Evolutionary conservation across 2,888 invertebrate species (phyloP).

Genomic region (Zhuqinia jingwanae): DNA sequence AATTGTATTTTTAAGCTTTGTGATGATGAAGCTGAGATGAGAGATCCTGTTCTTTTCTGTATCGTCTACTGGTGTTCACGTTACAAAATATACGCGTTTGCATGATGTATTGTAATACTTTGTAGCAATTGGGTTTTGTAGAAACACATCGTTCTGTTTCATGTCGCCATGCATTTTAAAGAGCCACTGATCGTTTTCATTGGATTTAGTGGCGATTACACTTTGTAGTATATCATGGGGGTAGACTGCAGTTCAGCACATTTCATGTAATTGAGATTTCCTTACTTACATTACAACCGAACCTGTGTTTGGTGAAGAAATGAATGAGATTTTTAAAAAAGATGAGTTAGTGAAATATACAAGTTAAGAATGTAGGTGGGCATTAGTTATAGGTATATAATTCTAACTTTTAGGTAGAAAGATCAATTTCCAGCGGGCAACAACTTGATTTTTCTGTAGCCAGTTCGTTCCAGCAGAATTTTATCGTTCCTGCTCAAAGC

Average conservation of each 20-base stretch:
- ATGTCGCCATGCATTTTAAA: conserved; percentile 39
- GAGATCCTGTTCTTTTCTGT: neutral
- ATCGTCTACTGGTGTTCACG: conserved; percentile 20
- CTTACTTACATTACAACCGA: neutral
- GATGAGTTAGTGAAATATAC: too few species aligned
- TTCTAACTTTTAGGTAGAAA: too few species aligned
- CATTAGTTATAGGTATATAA: too few species aligned
- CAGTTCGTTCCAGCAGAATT: too few species aligned
- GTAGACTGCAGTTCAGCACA: neutral
- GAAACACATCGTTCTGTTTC: neutral
- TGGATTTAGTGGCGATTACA: conserved; percentile 18
- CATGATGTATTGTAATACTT: neutral
- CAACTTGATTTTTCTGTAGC: too few species aligned
- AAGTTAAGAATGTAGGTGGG: too few species aligned
- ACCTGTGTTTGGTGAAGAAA: neutral
- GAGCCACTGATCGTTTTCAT: conserved; percentile 29
- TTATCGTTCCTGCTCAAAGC: too few species aligned
- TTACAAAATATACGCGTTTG: neutral
- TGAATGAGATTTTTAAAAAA: too few species aligned
- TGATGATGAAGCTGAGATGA: too few species aligned
- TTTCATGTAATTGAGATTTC: neutral
- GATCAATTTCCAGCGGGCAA: too few species aligned
- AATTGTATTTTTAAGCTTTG: too few species aligned
- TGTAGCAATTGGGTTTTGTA: conserved; percentile 11
- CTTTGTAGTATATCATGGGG: neutral